phyloP scores from a whole-genome alignment of 2,888 invertebrate species.

The Eupithecia exiguata region DNA sequence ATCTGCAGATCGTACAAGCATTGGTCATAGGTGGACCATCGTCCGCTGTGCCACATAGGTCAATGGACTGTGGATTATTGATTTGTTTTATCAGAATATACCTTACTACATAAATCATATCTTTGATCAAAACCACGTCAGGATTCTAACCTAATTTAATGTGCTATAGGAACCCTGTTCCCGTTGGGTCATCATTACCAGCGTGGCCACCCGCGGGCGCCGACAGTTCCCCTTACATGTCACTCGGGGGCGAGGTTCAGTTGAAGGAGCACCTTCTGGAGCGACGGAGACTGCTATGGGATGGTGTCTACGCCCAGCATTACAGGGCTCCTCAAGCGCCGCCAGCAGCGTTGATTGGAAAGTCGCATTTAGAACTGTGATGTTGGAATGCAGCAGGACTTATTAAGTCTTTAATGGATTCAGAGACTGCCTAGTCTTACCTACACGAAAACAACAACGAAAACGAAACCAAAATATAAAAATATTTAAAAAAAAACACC shows the following conservation, averaged over 20 bases:
- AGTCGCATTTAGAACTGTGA: neutral
- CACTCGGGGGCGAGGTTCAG: constrained; percentile 47
- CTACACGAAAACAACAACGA: too few relatives aligned
- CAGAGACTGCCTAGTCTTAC: too few relatives aligned
- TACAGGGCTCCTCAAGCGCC: constrained; percentile 47
- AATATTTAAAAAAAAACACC: too few relatives aligned
- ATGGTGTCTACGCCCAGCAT: constrained; percentile 55
- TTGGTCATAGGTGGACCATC: too few relatives aligned
- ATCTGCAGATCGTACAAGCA: too few relatives aligned
- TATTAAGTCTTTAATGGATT: too few relatives aligned
- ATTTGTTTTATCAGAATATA: too few relatives aligned
- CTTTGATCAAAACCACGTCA: neutral
- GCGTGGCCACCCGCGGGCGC: constrained; percentile 52
- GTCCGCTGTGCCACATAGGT: too few relatives aligned
- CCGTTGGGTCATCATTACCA: constrained; percentile 46
- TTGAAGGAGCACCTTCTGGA: constrained; percentile 46
- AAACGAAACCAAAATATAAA: too few relatives aligned
- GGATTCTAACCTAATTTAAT: neutral
- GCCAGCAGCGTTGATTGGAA: neutral
- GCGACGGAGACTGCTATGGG: constrained; percentile 54
- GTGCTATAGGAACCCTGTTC: constrained; percentile 55
- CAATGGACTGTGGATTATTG: too few relatives aligned
- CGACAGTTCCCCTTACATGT: constrained; percentile 53
- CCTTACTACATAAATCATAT: neutral
- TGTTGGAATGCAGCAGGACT: neutral